A percentile compares a stretch with the other conserved stretches of the same genome.
These are phyloP conservation scores for Tetheella fluctuosa DNA, from an alignment of 2,888 invertebrate genomes.

Conservation along the genomic window DNA sequence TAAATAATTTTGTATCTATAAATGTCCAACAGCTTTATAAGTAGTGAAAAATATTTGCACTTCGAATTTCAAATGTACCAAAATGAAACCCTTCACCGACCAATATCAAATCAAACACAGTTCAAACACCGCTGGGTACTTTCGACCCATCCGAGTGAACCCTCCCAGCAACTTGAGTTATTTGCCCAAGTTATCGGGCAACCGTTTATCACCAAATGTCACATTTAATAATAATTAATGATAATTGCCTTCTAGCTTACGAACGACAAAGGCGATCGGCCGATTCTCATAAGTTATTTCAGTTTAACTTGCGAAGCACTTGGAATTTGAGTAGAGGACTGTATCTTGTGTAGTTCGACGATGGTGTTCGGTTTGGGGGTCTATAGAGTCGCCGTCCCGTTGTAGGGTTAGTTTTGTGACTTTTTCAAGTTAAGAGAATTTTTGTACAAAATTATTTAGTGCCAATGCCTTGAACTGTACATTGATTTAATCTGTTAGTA, in stretches of 20 bases:
- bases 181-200: slow-evolving; percentile 80
- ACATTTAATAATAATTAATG: slow-evolving; percentile 85
- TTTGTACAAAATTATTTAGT: not conserved
- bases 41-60: not conserved
- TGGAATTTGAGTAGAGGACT: slow-evolving; percentile 81
- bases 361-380: slow-evolving; percentile 41
- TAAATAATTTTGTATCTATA: too few species aligned
- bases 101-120: slow-evolving; percentile 59
- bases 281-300: slow-evolving; percentile 82
- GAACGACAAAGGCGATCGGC: slow-evolving; percentile 80
- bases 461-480: too few species aligned
- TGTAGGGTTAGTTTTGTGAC: not conserved
- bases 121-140: slow-evolving; percentile 47
- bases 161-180: slow-evolving; percentile 68
- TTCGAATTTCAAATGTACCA: slow-evolving; percentile 1
- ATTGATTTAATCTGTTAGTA: too few species aligned
- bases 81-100: slow-evolving; percentile 27
- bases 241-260: slow-evolving; percentile 83
- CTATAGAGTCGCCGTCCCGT: slow-evolving; percentile 39
- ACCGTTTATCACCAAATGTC: slow-evolving; percentile 80
- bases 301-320: slow-evolving; percentile 76
- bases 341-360: slow-evolving; percentile 78
- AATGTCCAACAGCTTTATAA: too few species aligned
- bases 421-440: too few species aligned
- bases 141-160: slow-evolving; percentile 35